A percentile compares a stretch with the other conserved stretches of the same genome.
phyloP scores from a whole-genome alignment of 23 tunicate species.

The Botrylloides violaceus region DNA sequence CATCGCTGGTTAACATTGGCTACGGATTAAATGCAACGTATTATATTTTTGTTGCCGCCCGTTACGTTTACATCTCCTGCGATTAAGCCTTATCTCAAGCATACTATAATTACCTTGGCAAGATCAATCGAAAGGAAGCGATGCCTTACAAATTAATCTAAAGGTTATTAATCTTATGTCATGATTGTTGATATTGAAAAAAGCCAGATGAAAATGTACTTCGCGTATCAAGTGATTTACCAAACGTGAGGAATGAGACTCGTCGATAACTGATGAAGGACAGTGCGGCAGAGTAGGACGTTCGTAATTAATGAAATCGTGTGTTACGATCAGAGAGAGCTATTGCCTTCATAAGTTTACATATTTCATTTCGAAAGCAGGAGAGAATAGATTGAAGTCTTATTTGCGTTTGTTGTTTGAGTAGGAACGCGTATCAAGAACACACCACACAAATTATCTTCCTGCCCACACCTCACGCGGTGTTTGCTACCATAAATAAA shows the following conservation, averaged over 20 bases:
- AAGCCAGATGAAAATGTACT: not conserved
- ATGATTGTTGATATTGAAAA: not conserved
- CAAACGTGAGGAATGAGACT: not conserved
- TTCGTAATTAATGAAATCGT: not conserved
- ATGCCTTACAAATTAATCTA: not conserved
- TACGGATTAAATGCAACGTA: too few relatives aligned
- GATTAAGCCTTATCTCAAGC: not conserved
- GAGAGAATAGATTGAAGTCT: not conserved
- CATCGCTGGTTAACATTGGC: too few relatives aligned
- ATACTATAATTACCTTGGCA: not conserved
- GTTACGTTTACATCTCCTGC: too few relatives aligned
- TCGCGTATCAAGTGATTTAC: not conserved
- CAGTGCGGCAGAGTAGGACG: not conserved
- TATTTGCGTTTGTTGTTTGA: not conserved
- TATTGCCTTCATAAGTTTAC: not conserved
- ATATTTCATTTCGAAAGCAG: not conserved
- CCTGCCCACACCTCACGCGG: not conserved
- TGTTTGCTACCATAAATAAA: not conserved
- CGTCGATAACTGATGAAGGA: too few relatives aligned
- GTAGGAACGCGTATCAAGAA: not conserved
- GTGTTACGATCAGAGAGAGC: not conserved
- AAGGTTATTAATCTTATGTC: not conserved
- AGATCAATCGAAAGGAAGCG: not conserved
- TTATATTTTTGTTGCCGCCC: too few relatives aligned
- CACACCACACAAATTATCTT: not conserved